Base-by-base conservation (phyloP, 2,888 invertebrate genomes). In the Acrobasis repandana region DNA sequence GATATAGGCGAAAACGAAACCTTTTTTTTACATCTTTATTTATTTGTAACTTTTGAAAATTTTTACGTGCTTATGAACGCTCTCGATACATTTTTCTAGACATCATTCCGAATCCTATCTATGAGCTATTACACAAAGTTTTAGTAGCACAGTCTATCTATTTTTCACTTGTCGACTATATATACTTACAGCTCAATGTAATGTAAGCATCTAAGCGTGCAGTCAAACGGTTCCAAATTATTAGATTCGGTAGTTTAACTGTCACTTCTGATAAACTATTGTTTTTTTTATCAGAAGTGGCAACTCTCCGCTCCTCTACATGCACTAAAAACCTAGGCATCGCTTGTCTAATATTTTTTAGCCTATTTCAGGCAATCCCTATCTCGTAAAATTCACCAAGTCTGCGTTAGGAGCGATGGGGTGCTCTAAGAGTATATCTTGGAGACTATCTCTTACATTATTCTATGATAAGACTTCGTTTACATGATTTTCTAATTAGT, bases 141-240 rank as follows among this genome's bases (percentile, higher is more conserved):
- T n/a, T n/a, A n/a, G n/a, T n/a, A n/a, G n/a, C n/a, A n/a, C n/a
- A n/a, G n/a, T n/a, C n/a, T n/a, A n/a, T n/a, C n/a, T n/a, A n/a
- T n/a, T n/a, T n/a, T n/a, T n/a, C n/a, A n/a, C n/a, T 4, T 20
- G 4, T 3, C 20, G 2, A 20, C 20, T 20, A 20, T 4, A 20
- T 3, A 3, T 4, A 2, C 4, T 20, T 67, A 70, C 66, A 57
- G 61, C 61, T 63, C 62, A 63, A 60, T 47, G 58, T 61, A 51
- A 33, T 33, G 56, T 8, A 57, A 43, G 43, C 60, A 43, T 61
- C 47, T 33, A 56, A 60, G 56, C 67, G 61, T 66, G 65, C 67
- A 63, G 58, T 49, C 61, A 61, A 66, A 64, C 63, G 60, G 69
- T 65, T 70, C 66, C 65, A 70, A 67, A 64, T 65, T 63, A 68